Evolutionary conservation across 1,140 invertebrate genomes (phyloP), one percentile per base, ranked within the genome.

Genomic region (Aphelinus certus): DNA sequence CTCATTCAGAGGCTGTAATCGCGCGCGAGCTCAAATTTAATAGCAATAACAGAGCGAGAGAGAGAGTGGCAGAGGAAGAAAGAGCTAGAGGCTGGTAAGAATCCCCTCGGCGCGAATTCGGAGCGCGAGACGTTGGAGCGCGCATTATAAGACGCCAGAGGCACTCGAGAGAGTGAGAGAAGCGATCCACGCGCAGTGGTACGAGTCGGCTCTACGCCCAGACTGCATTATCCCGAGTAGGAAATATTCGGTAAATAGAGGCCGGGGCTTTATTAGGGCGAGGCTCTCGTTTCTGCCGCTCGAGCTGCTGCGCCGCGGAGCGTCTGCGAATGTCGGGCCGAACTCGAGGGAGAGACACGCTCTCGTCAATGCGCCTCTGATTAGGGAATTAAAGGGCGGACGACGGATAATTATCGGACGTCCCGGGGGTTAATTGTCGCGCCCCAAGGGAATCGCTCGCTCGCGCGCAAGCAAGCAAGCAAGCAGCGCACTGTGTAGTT

Each of bases 351-450:
- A 26, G 70, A 47, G 47, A 58, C 53, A 58, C 60, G 56, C 45
- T 43, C 46, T 48, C 68, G 68, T 72, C 69, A 76, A 76, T 76
- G 69, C 58, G 48, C 10, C 58, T 68, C 65, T 76, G 66, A 73
- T 76, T 76, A 69, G 65, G 66, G 70, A 76, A 76, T 76, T 76
- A 73, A 73, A 76, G 66, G 71, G 49, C 55, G 75, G 51, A 61
- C 26, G 26, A 26, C 26, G 53, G 66, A 76, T 73, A 76, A 76
- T 73, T 73, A 73, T 76, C 75, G 43, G 53, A 2, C 55, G 62
- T 43, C 55, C 49, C 26, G 3, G 49, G 58, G 55, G 75, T 76
- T 76, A 76, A 76, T 76, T 76, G 75, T 76, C 75, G 53, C 58
- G 57, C 75, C 67, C 67, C 26, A 26, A 55, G 67, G 65, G 61